These are phyloP conservation scores for Manis pentadactyla DNA, from an alignment of 2,797 vertebrate genomes.

Conservation along the genomic window DNA sequence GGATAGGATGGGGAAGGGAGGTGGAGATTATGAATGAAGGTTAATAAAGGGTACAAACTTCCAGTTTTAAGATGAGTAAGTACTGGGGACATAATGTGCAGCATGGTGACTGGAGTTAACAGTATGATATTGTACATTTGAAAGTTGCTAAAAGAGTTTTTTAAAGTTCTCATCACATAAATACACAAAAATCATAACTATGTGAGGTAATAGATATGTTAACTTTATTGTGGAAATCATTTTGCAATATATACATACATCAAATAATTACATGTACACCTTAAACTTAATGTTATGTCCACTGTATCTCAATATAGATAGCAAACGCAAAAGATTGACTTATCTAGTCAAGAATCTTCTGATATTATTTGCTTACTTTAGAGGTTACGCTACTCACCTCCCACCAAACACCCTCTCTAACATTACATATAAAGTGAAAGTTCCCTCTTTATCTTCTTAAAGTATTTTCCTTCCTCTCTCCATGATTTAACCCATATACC, in stretches of 20 bases:
- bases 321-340: background rate
- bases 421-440: background rate
- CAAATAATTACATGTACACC: background rate
- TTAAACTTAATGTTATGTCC: background rate
- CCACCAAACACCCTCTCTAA: background rate
- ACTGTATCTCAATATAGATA: background rate
- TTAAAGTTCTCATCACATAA: background rate
- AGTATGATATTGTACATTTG: background rate
- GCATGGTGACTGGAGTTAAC: background rate
- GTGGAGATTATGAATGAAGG: background rate
- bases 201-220: background rate
- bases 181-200: background rate
- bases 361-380: background rate
- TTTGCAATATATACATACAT: background rate
- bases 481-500: background rate
- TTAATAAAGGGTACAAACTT: background rate
- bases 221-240: background rate
- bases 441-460: background rate
- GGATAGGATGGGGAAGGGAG: accelerated
- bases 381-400: accelerated
- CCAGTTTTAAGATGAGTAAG: background rate
- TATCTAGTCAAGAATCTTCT: background rate
- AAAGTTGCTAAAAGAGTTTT: background rate
- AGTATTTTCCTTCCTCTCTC: background rate
- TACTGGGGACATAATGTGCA: background rate